These are phyloP conservation scores for Aptenodytes forsteri DNA, from an alignment of 2,113 vertebrate genomes.

Conservation along the genomic window DNA sequence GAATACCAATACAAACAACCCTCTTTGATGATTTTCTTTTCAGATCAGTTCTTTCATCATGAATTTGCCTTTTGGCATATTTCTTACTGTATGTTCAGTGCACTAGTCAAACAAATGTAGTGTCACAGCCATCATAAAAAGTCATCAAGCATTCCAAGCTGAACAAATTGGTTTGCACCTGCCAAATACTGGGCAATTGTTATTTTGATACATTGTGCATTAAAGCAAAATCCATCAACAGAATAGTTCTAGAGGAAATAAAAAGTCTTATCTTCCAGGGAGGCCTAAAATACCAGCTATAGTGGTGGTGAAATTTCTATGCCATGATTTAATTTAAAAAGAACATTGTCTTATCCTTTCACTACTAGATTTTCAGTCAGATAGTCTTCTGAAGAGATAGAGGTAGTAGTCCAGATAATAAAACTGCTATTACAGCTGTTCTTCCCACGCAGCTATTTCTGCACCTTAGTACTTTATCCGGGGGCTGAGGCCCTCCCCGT, in stretches of 20 bases:
- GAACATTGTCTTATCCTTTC: not conserved
- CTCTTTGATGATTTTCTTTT: not conserved
- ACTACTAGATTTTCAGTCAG: not conserved
- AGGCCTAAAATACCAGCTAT: not conserved
- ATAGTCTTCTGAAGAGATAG: not conserved
- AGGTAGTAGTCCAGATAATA: not conserved
- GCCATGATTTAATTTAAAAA: not conserved
- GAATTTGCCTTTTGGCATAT: conserved; percentile 3
- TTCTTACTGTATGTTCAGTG: not conserved
- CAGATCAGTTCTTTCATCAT: not conserved
- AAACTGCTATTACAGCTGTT: not conserved
- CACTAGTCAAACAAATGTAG: conserved; percentile 18
- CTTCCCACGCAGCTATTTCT: not conserved
- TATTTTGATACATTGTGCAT: not conserved
- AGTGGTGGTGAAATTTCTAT: not conserved
- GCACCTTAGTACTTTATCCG: not conserved
- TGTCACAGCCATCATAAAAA: not conserved
- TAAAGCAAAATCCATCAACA: conserved; percentile 1
- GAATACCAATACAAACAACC: not conserved
- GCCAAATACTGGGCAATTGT: not conserved
- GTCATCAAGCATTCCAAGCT: not conserved
- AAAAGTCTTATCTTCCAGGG: not conserved
- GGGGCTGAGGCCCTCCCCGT: not conserved
- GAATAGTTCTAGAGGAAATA: not conserved
- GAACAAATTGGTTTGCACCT: conserved; percentile 16